Base-by-base conservation (phyloP, 2,113 vertebrate genomes). In the Hydrochoerus hydrochaeris region DNA sequence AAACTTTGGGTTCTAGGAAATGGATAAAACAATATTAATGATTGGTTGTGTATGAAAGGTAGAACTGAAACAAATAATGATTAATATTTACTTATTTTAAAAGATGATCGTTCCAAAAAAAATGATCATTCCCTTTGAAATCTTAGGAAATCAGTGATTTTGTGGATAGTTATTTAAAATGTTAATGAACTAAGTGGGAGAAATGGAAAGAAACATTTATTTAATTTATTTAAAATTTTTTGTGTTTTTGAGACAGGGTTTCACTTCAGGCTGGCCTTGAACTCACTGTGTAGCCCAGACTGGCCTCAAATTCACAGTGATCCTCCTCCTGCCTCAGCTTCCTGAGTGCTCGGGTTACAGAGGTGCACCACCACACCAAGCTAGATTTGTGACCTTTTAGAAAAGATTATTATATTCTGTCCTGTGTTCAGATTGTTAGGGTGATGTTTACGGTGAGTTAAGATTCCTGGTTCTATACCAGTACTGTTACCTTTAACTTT, bases 161-260 rank as follows among this genome's bases (percentile, higher is more conserved):
- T 57, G 52, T 94, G 77, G 46, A 35, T 12, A 82, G 5, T 96
- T 95, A 80, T 67, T 96, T 97, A 92, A 93, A 96, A 96, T 95
- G 54, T 60, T 96, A 88, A 69, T 92, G 10, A 46, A 94, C 14
- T 91, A 75, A 85, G 87, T 93, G 28, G 75, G 87, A 91, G n/a
- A 92, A 75, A 71, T 87, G 69, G 94, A 90, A 85, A 88, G 78
- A 89, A 91, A 87, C 77, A 57, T 90, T 87, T 90, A 46, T 77
- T 97, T 89, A 44, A 85, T 28, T 28, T 62, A 62, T 62, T 62
- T 28, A 69, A 69, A n/a, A 6, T n/a, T n/a, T 67, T 69, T 69
- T n/a, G 35, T n/a, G 5, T 69, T 69, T 69, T 38, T 38, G 67
- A 69, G 67, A 69, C 17, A 69, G n/a, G 6, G 35, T n/a, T 69